phyloP scores from a whole-genome alignment of 2,113 vertebrate species.

The rabbit (Oryctolagus cuniculus) region mOryCun1.1 NC_091435.1:36329001-36329500 shows the following conservation, averaged over 20 bases:
- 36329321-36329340: neutral
- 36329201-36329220: constrained; percentile 36
- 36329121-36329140: constrained; percentile 53
- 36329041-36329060: constrained; percentile 40
- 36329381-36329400: neutral
- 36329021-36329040: constrained; percentile 58
- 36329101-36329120: constrained; percentile 49
- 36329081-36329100: constrained; percentile 44
- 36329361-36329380: neutral
- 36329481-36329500: neutral
- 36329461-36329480: neutral
- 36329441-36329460: neutral
- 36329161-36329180: constrained; percentile 42
- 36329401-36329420: neutral
- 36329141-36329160: neutral
- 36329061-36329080: constrained; percentile 51
- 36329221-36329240: neutral
- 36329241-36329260: neutral
- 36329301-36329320: neutral
- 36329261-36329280: neutral
- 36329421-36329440: neutral
- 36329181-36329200: neutral
- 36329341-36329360: neutral
- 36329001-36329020: constrained; percentile 57
- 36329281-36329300: neutral